Base-by-base conservation (phyloP, 2,888 invertebrate species). In the Ichneumoninae sp. region DNA sequence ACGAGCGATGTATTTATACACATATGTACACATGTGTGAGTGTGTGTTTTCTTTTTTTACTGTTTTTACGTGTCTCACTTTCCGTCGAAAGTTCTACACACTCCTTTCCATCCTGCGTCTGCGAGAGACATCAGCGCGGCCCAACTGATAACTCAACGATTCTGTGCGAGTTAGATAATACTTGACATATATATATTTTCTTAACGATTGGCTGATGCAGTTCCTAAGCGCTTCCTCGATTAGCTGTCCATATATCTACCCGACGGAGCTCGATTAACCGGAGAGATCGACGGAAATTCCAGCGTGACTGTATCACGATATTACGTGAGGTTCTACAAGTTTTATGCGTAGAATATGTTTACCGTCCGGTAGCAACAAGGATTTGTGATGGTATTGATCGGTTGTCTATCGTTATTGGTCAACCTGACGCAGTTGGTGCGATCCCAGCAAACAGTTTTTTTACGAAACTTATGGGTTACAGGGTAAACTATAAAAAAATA, bases 161-260 rank as follows among this genome's bases (percentile, higher is more conserved):
- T 62, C 30, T 33, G 57, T 72, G 50, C 74, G 50, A 40, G 70
- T 76, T 71, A 77, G 76, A 82, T 82, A 82, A 82, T 81, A 69
- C 4, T 26, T 13, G 16, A n/a, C 68, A 8, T 5, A 36, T 52
- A 36, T 52, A 66, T 77, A 77, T 65, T 71, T 54, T 77, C 65
- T 54, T 65, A 81, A 81, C 70, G 44, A 77, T 26, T 50, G 65
- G 13, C n/a, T 10, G 76, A 30, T 66, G 47, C 70, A 77, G 40
- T 26, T 47, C 66, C 22, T 50, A 71, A 68, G 52, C 77, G 72
- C 72, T 82, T 77, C 77, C 82, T 70, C 52, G 71, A 70, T 82
- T 77, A 33, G n/a, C 54, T 52, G 19, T 47, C 13, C 2, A 16
- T 13, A 47, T 57, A 57, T 57, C 57, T 57, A 26, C 57, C 13